Conservation (phyloP, 2,888 invertebrate genomes). For the Lepidocyrtinus sp. region DNA sequence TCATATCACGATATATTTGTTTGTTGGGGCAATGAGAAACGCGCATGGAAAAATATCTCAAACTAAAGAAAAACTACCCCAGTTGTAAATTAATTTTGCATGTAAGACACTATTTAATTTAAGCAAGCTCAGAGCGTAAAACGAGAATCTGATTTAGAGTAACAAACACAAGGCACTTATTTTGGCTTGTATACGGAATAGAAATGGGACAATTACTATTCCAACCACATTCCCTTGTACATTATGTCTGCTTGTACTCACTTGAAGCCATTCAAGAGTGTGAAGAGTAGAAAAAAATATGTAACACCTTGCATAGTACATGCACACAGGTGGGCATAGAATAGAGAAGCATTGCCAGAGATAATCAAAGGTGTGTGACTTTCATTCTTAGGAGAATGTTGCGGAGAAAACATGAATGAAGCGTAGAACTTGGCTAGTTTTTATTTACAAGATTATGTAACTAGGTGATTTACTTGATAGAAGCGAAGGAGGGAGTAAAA, state of each 20-base stretch:
- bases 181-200: constrained; percentile 39
- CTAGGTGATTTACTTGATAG: constrained; percentile 24
- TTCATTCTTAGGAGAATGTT: constrained; percentile 3
- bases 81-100: neutral
- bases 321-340: neutral
- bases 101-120: neutral
- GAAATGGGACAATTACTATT: constrained; percentile 43
- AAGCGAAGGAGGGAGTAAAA: neutral
- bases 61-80: neutral
- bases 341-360: neutral
- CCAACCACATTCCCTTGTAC: neutral
- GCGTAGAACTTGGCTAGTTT: neutral
- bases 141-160: neutral
- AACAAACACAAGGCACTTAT: too few species aligned
- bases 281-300: too few species aligned
- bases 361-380: neutral
- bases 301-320: neutral
- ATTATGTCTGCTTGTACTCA: neutral
- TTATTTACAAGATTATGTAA: neutral
- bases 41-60: neutral
- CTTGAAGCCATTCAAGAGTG: neutral
- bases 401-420: neutral
- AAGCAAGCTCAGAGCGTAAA: neutral
- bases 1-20: too few species aligned
- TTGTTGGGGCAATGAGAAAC: too few species aligned